phyloP scores from a whole-genome alignment of 2,797 vertebrate species.

The Amazona finschi region DNA sequence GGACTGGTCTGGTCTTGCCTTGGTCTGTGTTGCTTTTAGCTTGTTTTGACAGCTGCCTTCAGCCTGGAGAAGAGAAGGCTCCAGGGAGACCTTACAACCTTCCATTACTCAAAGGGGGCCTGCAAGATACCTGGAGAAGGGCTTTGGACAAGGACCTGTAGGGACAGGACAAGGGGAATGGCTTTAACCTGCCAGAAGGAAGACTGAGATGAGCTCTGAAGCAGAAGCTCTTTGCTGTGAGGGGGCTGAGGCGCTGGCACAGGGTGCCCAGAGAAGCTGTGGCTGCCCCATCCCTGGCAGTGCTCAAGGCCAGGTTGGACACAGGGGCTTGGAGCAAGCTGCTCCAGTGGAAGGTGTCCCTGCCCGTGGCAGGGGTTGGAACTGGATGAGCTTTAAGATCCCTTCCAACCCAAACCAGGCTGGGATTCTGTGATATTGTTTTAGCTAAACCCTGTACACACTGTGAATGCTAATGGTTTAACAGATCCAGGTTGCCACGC shows the following conservation, averaged over 20 bases:
- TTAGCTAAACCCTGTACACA: neutral
- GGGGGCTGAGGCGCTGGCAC: too few species aligned
- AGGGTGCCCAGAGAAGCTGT: too few species aligned
- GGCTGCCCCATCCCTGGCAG: too few species aligned
- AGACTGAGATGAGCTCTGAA: neutral
- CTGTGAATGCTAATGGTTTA: neutral
- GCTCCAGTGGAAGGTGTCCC: neutral
- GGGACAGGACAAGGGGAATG: neutral
- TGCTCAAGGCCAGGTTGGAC: too few species aligned
- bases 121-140: neutral
- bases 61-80: neutral
- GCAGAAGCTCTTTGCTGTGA: too few species aligned
- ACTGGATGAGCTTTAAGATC: neutral
- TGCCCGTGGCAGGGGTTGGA: accelerated
- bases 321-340: neutral
- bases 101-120: neutral
- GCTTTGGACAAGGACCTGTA: neutral
- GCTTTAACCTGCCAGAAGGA: neutral
- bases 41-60: neutral
- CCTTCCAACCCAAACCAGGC: neutral
- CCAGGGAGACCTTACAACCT: neutral
- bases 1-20: neutral
- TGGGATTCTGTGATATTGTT: neutral
- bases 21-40: neutral
- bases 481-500: neutral